Evolutionary conservation across 1,140 invertebrate species (phyloP).

Genomic region (Halesus radiatus): DNA sequence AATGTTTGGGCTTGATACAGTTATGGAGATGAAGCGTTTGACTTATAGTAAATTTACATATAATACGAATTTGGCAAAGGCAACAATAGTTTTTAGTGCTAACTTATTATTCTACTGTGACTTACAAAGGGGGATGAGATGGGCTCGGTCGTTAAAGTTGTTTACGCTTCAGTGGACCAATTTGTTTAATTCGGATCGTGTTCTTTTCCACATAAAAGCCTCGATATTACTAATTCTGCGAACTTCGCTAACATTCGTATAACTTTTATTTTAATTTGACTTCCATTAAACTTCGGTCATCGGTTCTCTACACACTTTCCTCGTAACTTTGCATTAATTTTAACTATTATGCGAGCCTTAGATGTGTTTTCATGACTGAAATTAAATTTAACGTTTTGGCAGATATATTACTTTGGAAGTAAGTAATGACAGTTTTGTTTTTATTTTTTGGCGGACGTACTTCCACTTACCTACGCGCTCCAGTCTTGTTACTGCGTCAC

Average conservation of each 20-base stretch:
- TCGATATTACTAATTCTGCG: not conserved
- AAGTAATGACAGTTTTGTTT: too few species aligned
- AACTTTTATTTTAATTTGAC: conserved; percentile 25
- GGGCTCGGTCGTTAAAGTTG: conserved; percentile 30
- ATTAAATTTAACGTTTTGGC: too few species aligned
- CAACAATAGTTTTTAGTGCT: conserved; percentile 40
- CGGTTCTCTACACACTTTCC: not conserved
- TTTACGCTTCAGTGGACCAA: conserved; percentile 33
- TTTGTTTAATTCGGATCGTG: conserved; percentile 33
- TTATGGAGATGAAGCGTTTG: conserved; percentile 2
- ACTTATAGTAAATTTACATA: conserved; percentile 31
- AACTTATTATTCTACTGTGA: conserved; percentile 20
- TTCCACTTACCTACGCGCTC: too few species aligned
- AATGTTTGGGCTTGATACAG: not conserved
- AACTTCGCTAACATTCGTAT: conserved; percentile 23
- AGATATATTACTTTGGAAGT: too few species aligned
- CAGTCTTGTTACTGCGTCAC: too few species aligned
- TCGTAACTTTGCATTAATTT: not conserved
- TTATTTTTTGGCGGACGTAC: too few species aligned
- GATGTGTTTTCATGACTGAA: too few species aligned
- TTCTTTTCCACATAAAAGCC: conserved; percentile 12
- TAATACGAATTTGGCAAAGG: conserved; percentile 25
- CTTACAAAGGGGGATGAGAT: not conserved
- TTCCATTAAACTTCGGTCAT: conserved; percentile 33
- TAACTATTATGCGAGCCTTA: too few species aligned